Base-by-base conservation (phyloP, 2,888 invertebrate genomes). In the Drosophila cognata region DNA sequence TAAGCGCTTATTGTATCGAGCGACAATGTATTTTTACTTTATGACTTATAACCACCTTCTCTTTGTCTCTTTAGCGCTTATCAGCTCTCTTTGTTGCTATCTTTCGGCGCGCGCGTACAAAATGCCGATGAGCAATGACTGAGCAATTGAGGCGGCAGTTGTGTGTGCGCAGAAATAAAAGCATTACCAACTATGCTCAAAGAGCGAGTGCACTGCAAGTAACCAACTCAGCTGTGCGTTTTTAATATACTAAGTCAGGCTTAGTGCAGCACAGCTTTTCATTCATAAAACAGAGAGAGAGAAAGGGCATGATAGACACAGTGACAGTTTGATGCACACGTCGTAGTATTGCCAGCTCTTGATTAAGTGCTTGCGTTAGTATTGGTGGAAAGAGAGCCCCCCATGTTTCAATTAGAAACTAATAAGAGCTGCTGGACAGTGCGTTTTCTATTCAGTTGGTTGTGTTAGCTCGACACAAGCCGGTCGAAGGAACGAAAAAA, bases 391-490 rank as follows among this genome's bases (percentile, higher is more conserved):
- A 55, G 35, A 52, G 52, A 33, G 31, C 10, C 43, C 60, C 58
- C 56, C 50, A 62, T 41, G 58, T 52, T 53, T 50, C 28, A 53
- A 71, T 74, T 72, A 60, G 74, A 76, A 85, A 89, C 76, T 86
- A 90, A 91, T 85, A 85, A 89, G 88, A 80, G 63, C 43, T 64
- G 72, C 59, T 72, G 66, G 41, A 29, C 53, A 51, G 63, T 46
- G 76, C 57, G 63, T 33, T 36, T 59, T 58, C 71, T 65, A 63
- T 79, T 91, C 91, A 92, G 92, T 92, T 88, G 62, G 68, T 80
- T 79, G 60, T 85, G 72, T 81, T 81, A 69, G 80, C 82, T 83
- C 83, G 77, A 77, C 67, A 61, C 81, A 78, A 71, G 83, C 79
- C 86, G 91, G 91, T 79, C 73, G 61, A 50, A 50, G 53, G 43